A percentile compares a stretch with the other conserved stretches of the same genome.
These are phyloP conservation scores for Drusus annulatus DNA, from an alignment of 1,140 invertebrate species.

Conservation along the genomic window DNA sequence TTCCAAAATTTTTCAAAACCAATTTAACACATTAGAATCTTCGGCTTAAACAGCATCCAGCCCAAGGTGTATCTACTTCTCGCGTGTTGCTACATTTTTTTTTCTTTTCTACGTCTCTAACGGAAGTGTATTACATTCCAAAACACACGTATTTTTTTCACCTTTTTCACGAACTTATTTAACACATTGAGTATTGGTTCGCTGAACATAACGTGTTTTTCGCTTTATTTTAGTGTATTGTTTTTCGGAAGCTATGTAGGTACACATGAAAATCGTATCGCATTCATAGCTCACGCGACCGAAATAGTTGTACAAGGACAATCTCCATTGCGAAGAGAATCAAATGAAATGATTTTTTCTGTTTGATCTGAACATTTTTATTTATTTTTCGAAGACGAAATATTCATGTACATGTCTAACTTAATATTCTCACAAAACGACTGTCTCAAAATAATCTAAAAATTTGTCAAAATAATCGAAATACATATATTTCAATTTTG, in stretches of 20 bases:
- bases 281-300: background rate
- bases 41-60: background rate
- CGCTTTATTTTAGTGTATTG: slow-evolving; percentile 6
- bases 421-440: too few species aligned
- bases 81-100: background rate
- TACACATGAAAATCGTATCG: background rate
- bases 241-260: background rate
- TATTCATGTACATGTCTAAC: too few species aligned
- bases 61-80: background rate
- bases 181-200: slow-evolving; percentile 5
- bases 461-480: too few species aligned
- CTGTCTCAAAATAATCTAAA: too few species aligned
- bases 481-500: too few species aligned
- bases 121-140: background rate
- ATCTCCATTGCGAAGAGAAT: slow-evolving; percentile 14
- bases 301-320: slow-evolving; percentile 10
- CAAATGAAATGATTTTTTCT: slow-evolving; percentile 35
- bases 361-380: slow-evolving; percentile 3
- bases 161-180: slow-evolving; percentile 20
- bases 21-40: background rate
- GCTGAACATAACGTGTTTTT: slow-evolving; percentile 23
- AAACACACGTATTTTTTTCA: slow-evolving; percentile 29
- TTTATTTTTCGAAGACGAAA: too few species aligned
- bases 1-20: too few species aligned
- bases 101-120: background rate